Percentiles rank a stretch among this genome's conserved stretches.
phyloP scores from a whole-genome alignment of 2,113 vertebrate species.

The Aegotheles bennettii region DNA sequence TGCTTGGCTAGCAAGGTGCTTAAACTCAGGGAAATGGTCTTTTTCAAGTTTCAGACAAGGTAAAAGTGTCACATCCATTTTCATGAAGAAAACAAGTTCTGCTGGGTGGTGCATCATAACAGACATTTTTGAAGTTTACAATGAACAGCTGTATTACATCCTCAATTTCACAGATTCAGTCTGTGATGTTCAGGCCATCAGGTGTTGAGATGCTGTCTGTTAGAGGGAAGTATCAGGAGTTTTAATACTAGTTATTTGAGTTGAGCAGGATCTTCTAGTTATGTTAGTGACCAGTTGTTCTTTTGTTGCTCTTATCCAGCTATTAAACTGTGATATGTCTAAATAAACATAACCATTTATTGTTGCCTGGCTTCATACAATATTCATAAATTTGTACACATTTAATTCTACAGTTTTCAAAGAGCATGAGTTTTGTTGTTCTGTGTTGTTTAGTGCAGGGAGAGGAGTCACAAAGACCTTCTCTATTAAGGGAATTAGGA shows the following conservation, averaged over 20 bases:
- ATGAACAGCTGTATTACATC: neutral
- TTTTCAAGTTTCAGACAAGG: neutral
- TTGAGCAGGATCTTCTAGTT: neutral
- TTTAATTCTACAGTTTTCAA: neutral
- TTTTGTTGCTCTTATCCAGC: neutral
- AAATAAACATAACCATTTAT: neutral
- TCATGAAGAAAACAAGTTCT: neutral
- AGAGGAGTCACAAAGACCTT: neutral
- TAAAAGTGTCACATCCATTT: neutral
- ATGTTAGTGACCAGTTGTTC: neutral
- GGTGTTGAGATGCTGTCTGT: neutral
- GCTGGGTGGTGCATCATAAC: neutral
- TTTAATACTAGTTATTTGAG: neutral
- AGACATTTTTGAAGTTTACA: neutral
- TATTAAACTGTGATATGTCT: neutral
- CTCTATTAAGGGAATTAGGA: neutral
- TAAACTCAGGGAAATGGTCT: neutral
- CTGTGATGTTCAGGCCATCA: neutral
- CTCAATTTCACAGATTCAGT: neutral
- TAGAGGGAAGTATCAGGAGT: neutral
- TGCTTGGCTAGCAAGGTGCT: neutral
- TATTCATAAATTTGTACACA: neutral
- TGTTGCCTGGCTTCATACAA: rapidly evolving
- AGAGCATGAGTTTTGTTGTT: neutral
- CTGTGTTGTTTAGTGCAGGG: neutral